Evolutionary conservation across 2,888 invertebrate genomes (phyloP).

Genomic region (Athetis lepigone): DNA sequence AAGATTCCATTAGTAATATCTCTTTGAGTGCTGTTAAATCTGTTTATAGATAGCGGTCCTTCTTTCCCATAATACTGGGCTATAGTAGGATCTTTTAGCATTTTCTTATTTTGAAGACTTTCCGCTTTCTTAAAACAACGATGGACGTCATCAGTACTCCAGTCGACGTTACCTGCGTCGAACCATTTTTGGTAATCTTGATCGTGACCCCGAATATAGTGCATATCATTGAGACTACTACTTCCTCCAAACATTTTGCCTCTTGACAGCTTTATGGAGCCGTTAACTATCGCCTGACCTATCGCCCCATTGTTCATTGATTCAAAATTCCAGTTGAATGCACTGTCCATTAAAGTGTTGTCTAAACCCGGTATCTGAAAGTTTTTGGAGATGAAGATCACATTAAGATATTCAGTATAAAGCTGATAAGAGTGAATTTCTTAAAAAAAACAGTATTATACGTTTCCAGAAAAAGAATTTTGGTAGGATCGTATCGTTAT

Average conservation of each 20-base stretch:
- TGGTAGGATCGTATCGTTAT: neutral
- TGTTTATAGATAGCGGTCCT: slow-evolving; percentile 85
- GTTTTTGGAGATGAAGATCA: slow-evolving; percentile 1
- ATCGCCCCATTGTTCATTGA: slow-evolving; percentile 93
- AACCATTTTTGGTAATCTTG: slow-evolving; percentile 88
- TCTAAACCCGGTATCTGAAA: slow-evolving; percentile 69
- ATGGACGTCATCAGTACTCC: slow-evolving; percentile 29
- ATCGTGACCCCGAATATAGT: slow-evolving; percentile 87
- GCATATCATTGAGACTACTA: slow-evolving; percentile 88
- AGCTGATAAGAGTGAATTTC: too few species aligned
- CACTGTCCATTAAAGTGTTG: slow-evolving; percentile 26
- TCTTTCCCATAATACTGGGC: slow-evolving; percentile 76
- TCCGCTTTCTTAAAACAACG: slow-evolving; percentile 42
- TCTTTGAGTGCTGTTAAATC: slow-evolving; percentile 79
- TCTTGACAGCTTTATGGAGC: slow-evolving; percentile 84
- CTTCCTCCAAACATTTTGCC: slow-evolving; percentile 91
- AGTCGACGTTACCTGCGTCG: slow-evolving; percentile 74
- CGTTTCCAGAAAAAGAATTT: neutral
- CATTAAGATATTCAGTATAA: too few species aligned
- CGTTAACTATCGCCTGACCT: slow-evolving; percentile 91
- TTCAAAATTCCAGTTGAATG: slow-evolving; percentile 87
- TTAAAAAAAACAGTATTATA: neutral
- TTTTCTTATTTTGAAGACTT: slow-evolving; percentile 38
- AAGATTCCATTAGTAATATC: slow-evolving; percentile 65
- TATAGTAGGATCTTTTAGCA: slow-evolving; percentile 63